Percentiles rank a stretch among this genome's conserved stretches.
phyloP scores from a whole-genome alignment of 2,113 vertebrate species.

The Origma solitaria region DNA sequence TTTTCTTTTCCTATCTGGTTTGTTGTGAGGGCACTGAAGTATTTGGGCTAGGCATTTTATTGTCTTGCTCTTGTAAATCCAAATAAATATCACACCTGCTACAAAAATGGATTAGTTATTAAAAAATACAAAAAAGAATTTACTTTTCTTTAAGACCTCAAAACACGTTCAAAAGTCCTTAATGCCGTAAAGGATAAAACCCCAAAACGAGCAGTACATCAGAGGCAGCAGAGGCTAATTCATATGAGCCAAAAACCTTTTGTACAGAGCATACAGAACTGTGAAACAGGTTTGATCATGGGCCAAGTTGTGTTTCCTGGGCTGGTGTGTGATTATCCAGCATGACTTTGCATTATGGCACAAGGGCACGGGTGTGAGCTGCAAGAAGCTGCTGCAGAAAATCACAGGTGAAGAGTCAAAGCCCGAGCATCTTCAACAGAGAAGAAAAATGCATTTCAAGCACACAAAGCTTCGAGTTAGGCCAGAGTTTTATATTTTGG shows the following conservation, averaged over 20 bases:
- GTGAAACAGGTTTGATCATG: not conserved
- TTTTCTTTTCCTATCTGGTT: not conserved
- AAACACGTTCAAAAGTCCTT: not conserved
- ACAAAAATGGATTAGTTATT: not conserved
- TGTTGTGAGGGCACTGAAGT: not conserved
- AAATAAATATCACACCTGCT: not conserved
- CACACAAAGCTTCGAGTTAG: not conserved
- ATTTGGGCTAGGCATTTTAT: not conserved
- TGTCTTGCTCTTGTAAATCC: not conserved
- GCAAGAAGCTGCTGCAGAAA: not conserved
- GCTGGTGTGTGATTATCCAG: slow-evolving; percentile 16
- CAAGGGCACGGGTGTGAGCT: not conserved
- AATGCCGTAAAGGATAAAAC: not conserved
- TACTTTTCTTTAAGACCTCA: not conserved
- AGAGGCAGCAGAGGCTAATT: not conserved
- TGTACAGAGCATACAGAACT: not conserved
- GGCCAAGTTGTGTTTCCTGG: slow-evolving; percentile 22
- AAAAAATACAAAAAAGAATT: not conserved
- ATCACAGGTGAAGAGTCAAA: not conserved
- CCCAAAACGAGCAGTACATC: not conserved
- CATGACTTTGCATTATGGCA: slow-evolving; percentile 33
- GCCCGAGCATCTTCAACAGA: not conserved
- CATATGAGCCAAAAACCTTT: not conserved
- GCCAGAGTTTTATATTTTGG: not conserved
- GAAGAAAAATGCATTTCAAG: not conserved